Evolutionary conservation across 2,797 vertebrate species (phyloP), one percentile per base, ranked within the genome.

Genomic region (Esox masquinongy): DNA sequence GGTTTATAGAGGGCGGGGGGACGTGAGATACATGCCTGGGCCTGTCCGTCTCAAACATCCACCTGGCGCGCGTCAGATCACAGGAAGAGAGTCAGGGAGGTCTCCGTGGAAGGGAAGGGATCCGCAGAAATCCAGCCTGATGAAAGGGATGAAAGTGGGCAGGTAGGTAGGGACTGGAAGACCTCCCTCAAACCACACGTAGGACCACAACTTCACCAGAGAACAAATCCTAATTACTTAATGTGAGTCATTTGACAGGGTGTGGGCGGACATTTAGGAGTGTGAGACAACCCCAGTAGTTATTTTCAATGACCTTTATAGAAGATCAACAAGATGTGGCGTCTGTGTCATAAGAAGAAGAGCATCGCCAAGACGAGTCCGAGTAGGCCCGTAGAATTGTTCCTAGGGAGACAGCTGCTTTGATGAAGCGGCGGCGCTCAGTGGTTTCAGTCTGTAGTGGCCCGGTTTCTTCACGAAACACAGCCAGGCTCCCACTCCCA

Each of bases 401-500:
- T 89, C 82, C 82, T 77, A 68, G 81, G 85, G 74, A 80, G 63
- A 72, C 82, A 76, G 84, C 82, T 82, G 86, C 86, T 88, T 88
- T 88, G 88, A 92, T 90, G 86, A 81, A 82, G 68, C 88, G 19
- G 19, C 19, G 9, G 6, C 11, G 53, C 53, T 56, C 53, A 77
- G 78, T 39, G 19, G 88, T 86, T 80, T 78, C 82, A 76, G 80
- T 88, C 86, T 83, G 87, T 87, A 8, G 88, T 88, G 87, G 91
- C 89, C 88, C 89, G 82, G 63, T 91, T 92, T 90, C 82, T 85
- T 17, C 86, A 89, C 85, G 59, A 84, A 86, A 85, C 88, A 89
- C 89, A 88, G 79, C 69, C 83, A 74, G 79, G 88, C 91, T 88
- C 89, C 86, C 79, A 73, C 63, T 68, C 31, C n/a, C 17, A 1